Conservation (phyloP, 1,140 invertebrate species). For the Homarus americanus region DNA sequence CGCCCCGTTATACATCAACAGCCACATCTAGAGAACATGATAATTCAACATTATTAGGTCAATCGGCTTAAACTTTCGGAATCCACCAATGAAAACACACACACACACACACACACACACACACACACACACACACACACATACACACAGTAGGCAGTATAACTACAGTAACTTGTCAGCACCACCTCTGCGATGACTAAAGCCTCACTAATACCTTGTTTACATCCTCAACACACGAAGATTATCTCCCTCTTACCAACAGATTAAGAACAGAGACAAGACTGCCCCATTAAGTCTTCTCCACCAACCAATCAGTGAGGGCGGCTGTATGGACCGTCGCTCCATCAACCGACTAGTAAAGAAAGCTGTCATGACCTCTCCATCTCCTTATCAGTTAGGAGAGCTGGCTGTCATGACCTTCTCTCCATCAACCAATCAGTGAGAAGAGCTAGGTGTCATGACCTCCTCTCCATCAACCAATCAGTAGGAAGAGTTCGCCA, state of each 20-base stretch:
- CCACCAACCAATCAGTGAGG: constrained; percentile 21
- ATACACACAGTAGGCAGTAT: background rate
- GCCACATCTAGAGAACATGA: too few species aligned
- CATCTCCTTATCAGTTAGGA: background rate
- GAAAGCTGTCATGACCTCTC: background rate
- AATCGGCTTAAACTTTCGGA: too few species aligned
- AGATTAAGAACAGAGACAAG: constrained; percentile 15
- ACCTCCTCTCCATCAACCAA: constrained; percentile 42
- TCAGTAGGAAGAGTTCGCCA: background rate
- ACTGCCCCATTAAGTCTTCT: background rate
- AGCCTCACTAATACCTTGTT: too few species aligned
- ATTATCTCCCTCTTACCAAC: constrained; percentile 31
- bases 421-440: constrained; percentile 38
- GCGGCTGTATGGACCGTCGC: background rate
- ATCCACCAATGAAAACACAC: background rate
- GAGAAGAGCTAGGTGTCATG: constrained; percentile 1
- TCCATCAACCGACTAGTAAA: constrained; percentile 19
- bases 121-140: background rate
- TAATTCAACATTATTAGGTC: too few species aligned
- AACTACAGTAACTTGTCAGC: background rate
- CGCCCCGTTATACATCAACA: too few species aligned
- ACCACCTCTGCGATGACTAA: background rate
- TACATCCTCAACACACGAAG: background rate
- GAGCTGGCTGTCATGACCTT: background rate
- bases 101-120: background rate